These are phyloP conservation scores for Drosophila eugracilis DNA, from an alignment of 1,140 invertebrate species.

Conservation along the genomic window DNA sequence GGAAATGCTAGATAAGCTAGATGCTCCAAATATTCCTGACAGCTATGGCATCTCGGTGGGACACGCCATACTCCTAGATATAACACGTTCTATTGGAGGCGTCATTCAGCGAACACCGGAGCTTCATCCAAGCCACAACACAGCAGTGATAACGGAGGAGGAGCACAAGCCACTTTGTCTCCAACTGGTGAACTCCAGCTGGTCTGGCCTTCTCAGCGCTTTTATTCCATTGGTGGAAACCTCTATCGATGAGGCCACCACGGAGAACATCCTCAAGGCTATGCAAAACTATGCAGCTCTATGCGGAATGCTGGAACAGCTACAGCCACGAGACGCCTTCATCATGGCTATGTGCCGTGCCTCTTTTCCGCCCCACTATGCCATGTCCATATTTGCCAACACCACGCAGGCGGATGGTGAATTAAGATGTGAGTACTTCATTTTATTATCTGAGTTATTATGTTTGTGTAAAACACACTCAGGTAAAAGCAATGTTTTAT, in stretches of 20 bases:
- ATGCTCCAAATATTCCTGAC: constrained; percentile 96
- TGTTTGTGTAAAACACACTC: too few species aligned
- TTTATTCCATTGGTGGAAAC: constrained; percentile 96
- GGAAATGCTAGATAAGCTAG: constrained; percentile 97
- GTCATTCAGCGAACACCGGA: constrained; percentile 81
- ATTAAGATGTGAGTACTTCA: constrained; percentile 70
- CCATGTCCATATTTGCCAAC: constrained; percentile 91
- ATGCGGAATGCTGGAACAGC: constrained; percentile 90
- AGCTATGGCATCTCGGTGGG: constrained; percentile 98
- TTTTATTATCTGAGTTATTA: neutral
- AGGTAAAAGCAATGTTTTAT: too few species aligned
- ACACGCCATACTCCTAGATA: constrained; percentile 95
- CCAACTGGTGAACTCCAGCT: constrained; percentile 96
- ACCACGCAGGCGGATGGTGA: constrained; percentile 66
- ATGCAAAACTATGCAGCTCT: constrained; percentile 94
- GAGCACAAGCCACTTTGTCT: constrained; percentile 87
- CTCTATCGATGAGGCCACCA: constrained; percentile 95
- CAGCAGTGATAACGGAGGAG: constrained; percentile 85
- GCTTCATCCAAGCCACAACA: constrained; percentile 75
- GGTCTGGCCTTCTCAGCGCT: constrained; percentile 96
- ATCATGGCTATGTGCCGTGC: constrained; percentile 97
- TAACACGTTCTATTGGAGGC: constrained; percentile 90
- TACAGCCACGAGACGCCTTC: constrained; percentile 94
- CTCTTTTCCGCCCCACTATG: constrained; percentile 97
- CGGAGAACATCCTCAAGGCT: constrained; percentile 95